Base-by-base conservation (phyloP, 2,797 vertebrate genomes). In the Falco novaeseelandiae region DNA sequence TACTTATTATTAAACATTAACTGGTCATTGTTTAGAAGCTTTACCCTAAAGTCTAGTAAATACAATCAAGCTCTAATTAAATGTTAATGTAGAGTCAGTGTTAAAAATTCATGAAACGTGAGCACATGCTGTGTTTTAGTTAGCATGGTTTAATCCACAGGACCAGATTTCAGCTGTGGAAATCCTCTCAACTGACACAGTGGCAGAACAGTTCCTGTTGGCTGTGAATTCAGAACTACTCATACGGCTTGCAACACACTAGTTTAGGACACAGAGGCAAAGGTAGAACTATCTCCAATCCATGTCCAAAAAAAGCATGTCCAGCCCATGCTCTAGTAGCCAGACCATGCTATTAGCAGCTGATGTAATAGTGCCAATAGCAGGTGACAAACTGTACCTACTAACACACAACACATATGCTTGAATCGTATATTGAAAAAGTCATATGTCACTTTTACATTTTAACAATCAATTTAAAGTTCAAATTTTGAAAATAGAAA, bases 1-100 rank as follows among this genome's bases (percentile, higher is more conserved):
- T 59, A 34, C 54, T 22, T 90, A 65, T 80, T 95, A 93, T 73
- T 90, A 95, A 69, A 69, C 77, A 89, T 76, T 83, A 89, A 52
- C 44, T 90, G 69, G 93, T 94, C 83, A 30, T 76, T 92, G 69
- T n/a, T 81, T 91, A 49, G 83, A 83, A 81, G n/a, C 38, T 92
- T 90, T 93, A 66, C 73, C 55, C 48, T 85, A 67, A 96, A 90
- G 58, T 86, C 72, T 69, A 93, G 76, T 93, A 96, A 97, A 95
- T 87, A 76, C 77, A 95, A 94, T 89, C 77, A 97, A 80, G 36
- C 30, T 94, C 86, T 89, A 95, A 97, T 96, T 87, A 94, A 96
- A 91, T 94, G 84, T 96, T 87, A 77, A 91, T 95, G 70, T 65
- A 83, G 66, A 78, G 59, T 36, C 63, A 78, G 14, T 74, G 67